Evolutionary conservation across 2,113 vertebrate genomes (phyloP), one percentile per base, ranked within the genome.

Genomic region (Chloroceryle aenea): DNA sequence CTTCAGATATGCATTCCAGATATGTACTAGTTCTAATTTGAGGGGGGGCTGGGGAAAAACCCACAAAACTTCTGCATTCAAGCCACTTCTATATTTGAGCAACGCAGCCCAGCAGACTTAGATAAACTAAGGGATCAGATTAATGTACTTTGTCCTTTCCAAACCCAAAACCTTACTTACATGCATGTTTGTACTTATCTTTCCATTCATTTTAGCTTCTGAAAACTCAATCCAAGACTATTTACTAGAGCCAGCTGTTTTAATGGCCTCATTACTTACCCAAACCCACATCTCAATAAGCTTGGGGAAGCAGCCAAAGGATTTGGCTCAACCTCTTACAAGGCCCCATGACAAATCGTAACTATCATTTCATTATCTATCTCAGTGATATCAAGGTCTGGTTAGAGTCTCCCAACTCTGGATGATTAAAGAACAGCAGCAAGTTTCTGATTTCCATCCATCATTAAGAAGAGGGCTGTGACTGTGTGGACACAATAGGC

Each of bases 181-280:
- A 86, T 71, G 38, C 38, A 53, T 92, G 63, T 74, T 90, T 87
- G 64, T 93, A 81, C 76, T 29, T 95, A 81, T 84, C 79, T 93
- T 84, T 56, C 86, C 68, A 64, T 74, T 78, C 34, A 90, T 92
- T 95, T 88, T 59, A 63, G 81, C 62, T 84, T 68, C 34, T 30
- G 32, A 96, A 61, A 84, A 89, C 47, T 90, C 68, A 87, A 67
- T 90, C 84, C 83, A 93, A 93, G 47, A 7, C 68, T 78, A 48
- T 93, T 93, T 93, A 77, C 76, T 84, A 53, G 34, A 92, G 83
- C 88, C 93, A 95, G 80, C 76, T 90, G 52, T 81, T 95, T 90
- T 81, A 96, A 90, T 67, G 83, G 86, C 64, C 95, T 95, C 88
- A 95, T 95, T 90, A 92, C 55, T 96, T 94, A 93, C 83, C 42